A percentile compares a stretch with the other conserved stretches of the same genome.
Conservation (phyloP, 2,888 invertebrate species). For the Agriopis marginaria region DNA sequence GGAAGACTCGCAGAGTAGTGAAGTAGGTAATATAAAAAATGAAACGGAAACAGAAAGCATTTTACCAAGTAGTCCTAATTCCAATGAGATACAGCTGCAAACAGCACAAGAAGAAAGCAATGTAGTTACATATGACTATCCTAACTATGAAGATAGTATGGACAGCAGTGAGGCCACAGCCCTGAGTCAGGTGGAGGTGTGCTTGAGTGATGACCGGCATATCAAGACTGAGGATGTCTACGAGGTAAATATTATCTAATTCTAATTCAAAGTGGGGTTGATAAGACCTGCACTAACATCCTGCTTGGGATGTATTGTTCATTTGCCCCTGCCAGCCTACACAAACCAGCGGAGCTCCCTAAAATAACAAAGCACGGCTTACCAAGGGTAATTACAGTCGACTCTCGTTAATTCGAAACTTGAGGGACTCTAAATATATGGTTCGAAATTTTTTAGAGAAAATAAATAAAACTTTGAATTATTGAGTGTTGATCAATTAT, state of each 20-base stretch:
- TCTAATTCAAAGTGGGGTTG: no score
- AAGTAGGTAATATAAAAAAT: constrained; percentile 11
- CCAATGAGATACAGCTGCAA: constrained; percentile 65
- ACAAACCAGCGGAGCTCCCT: no score
- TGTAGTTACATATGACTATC: constrained; percentile 65
- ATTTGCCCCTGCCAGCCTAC: no score
- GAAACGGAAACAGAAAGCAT: constrained; percentile 37
- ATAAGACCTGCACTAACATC: no score
- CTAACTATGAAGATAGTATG: constrained; percentile 71
- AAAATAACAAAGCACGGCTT: no score
- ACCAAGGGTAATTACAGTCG: no score
- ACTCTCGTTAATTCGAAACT: no score
- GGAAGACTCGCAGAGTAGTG: constrained; percentile 33
- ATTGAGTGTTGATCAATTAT: no score
- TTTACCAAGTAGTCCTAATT: constrained; percentile 38
- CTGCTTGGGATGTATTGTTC: no score
- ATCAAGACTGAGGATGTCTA: constrained; percentile 60
- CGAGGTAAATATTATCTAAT: constrained; percentile 58
- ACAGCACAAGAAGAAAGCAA: constrained; percentile 47
- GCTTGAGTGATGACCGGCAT: constrained; percentile 67
- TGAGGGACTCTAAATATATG: no score
- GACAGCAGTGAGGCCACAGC: constrained; percentile 73
- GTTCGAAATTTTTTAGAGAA: no score
- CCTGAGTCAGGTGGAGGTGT: constrained; percentile 73
- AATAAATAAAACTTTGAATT: no score